Conservation (phyloP, 2,797 vertebrate species). For the Prionace glauca region DNA sequence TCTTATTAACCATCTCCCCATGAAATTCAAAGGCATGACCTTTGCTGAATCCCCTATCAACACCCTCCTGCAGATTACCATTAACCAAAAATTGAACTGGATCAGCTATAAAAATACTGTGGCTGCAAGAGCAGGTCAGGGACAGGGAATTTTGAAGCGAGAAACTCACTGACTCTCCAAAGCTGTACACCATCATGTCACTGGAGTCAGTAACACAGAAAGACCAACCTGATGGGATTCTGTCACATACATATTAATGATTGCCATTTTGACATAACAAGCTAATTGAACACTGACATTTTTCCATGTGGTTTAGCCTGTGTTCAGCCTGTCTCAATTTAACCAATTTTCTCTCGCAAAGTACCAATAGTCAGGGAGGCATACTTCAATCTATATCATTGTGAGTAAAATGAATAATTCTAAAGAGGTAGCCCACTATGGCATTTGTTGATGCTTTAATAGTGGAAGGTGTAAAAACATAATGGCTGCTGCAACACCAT, state of each 20-base stretch:
- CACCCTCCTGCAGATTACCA: no score
- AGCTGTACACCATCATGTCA: not conserved
- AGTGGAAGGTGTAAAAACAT: not conserved
- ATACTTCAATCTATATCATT: not conserved
- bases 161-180: no score
- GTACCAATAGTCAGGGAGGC: not conserved
- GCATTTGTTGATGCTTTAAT: not conserved
- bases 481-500: not conserved
- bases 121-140: no score
- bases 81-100: no score
- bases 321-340: not conserved
- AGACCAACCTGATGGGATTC: not conserved
- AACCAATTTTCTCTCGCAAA: not conserved
- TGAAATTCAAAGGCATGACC: no score
- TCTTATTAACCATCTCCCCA: no score
- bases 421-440: not conserved
- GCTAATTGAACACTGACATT: not conserved
- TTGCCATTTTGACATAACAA: not conserved
- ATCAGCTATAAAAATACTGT: no score
- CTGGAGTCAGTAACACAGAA: not conserved
- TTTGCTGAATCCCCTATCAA: no score
- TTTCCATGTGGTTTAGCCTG: not conserved
- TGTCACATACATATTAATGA: not conserved
- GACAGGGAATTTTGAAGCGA: no score
- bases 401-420: not conserved